These are phyloP conservation scores for Microctenopoma lineatum DNA, from an alignment of 2,797 vertebrate genomes.

Conservation along the genomic window DNA sequence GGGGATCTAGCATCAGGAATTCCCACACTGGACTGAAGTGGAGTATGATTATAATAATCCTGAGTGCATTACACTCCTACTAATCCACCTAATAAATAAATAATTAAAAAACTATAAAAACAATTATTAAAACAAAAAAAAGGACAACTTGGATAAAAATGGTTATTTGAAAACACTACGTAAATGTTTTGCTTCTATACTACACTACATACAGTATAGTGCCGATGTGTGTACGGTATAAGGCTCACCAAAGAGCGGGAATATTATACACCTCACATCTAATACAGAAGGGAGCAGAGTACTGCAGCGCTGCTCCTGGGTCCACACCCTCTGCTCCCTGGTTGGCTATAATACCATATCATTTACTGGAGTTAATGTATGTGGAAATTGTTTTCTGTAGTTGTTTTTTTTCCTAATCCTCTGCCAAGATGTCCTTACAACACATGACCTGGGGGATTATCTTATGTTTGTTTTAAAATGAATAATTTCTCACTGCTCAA, in stretches of 20 bases:
- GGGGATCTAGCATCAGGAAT: slow-evolving; percentile 50
- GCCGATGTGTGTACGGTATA: slow-evolving; percentile 46
- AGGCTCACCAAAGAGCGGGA: slow-evolving; percentile 44
- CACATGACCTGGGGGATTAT: slow-evolving; percentile 59
- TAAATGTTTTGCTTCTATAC: background rate
- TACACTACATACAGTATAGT: background rate
- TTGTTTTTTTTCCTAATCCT: slow-evolving; percentile 48
- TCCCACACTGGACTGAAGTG: slow-evolving; percentile 7
- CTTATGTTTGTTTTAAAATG: slow-evolving; percentile 68
- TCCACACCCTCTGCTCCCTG: slow-evolving; percentile 26
- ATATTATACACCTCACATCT: slow-evolving; percentile 63
- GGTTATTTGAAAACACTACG: slow-evolving; percentile 37
- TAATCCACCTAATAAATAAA: slow-evolving; percentile 20
- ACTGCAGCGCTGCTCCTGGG: slow-evolving; percentile 33
- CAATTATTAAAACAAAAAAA: too few relatives aligned
- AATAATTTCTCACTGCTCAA: slow-evolving; percentile 57
- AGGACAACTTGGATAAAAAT: slow-evolving; percentile 11
- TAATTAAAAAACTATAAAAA: too few relatives aligned
- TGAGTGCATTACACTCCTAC: slow-evolving; percentile 32
- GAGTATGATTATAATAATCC: slow-evolving; percentile 55
- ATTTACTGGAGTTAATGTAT: slow-evolving; percentile 58
- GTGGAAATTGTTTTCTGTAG: slow-evolving; percentile 64
- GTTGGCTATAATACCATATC: slow-evolving; percentile 47
- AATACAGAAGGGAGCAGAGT: slow-evolving; percentile 28
- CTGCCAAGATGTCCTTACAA: slow-evolving; percentile 56